Evolutionary conservation across 2,113 vertebrate genomes (phyloP), one percentile per base, ranked within the genome.

Genomic region (Fulica atra): DNA sequence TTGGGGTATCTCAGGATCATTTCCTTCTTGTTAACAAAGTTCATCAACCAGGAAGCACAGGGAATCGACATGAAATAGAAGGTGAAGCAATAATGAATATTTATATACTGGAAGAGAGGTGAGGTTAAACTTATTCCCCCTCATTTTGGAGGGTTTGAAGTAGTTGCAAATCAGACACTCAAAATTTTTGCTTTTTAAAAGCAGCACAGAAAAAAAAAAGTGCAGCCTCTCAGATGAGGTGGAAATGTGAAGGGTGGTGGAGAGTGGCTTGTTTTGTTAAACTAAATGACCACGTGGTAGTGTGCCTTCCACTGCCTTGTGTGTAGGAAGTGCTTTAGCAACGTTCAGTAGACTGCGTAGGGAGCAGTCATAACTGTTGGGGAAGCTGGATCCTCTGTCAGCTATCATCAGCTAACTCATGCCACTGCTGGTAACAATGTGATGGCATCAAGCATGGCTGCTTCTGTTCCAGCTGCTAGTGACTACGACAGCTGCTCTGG

Each of bases 21-120:
- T 96, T 96, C 93, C 80, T 94, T 85, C 88, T 93, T 96, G 69
- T 81, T 97, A 93, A 93, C 83, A 93, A 94, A 92, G 80, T 96
- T 95, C 87, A 95, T 96, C 96, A 95, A 87, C 76, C 92, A 95
- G 95, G 95, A 94, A 96, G 94, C 86, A 44, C 4, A 28, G 50
- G 71, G 86, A 94, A 91, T 96, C 90, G 81, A 68, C n/a, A n/a
- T 87, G 86, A 72, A 88, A 29, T 65, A 63, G 64, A 87, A 88
- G 33, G 8, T 12, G 91, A 95, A 89, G 68, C 68, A 69, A 40
- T 73, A 66, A 29, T 50, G 29, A 61, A 71, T 89, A 50, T 81
- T 79, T 93, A 31, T n/a, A 15, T 59, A 13, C 48, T 68, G n/a
- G 21, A 8, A 10, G 36, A 11, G 6, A 33, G 56, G 16, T 11